These are phyloP conservation scores for Oscheius onirici DNA, from an alignment of 2,888 invertebrate species.

Conservation along the genomic window DNA sequence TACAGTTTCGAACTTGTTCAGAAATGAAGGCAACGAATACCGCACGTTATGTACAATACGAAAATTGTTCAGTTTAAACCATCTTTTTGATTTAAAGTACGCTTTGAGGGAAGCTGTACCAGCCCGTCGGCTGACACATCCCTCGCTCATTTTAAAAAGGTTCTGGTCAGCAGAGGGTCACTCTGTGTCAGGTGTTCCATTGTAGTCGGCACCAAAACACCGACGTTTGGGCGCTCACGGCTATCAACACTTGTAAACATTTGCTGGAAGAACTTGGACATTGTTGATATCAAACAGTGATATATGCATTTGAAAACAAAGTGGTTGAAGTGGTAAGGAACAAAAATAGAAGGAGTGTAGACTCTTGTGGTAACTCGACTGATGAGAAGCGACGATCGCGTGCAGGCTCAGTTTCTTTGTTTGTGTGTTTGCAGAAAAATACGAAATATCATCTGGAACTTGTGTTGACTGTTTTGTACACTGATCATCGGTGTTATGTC, in stretches of 20 bases:
- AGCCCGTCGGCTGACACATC: background rate
- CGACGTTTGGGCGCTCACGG: background rate
- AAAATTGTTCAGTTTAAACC: too few relatives aligned
- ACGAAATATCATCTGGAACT: background rate
- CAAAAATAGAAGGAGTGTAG: background rate
- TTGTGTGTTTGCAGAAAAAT: background rate
- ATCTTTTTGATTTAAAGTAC: too few relatives aligned
- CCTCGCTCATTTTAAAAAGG: background rate
- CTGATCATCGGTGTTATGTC: conserved; percentile 28
- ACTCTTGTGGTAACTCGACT: background rate
- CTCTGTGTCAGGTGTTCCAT: conserved; percentile 14
- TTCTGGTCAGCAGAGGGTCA: conserved; percentile 20
- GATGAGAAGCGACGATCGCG: background rate
- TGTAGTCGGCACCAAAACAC: conserved; percentile 1
- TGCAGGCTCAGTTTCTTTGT: background rate
- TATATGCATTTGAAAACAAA: background rate
- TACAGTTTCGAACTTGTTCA: too few relatives aligned
- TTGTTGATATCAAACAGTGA: background rate
- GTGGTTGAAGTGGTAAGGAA: background rate
- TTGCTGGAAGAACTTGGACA: background rate
- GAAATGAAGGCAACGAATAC: too few relatives aligned
- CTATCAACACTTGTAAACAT: conserved; percentile 2
- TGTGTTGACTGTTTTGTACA: background rate
- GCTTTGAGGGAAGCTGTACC: too few relatives aligned
- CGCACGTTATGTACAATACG: too few relatives aligned